These are phyloP conservation scores for Trypoxylus dichotomus DNA, from an alignment of 1,140 invertebrate species.

Conservation along the genomic window DNA sequence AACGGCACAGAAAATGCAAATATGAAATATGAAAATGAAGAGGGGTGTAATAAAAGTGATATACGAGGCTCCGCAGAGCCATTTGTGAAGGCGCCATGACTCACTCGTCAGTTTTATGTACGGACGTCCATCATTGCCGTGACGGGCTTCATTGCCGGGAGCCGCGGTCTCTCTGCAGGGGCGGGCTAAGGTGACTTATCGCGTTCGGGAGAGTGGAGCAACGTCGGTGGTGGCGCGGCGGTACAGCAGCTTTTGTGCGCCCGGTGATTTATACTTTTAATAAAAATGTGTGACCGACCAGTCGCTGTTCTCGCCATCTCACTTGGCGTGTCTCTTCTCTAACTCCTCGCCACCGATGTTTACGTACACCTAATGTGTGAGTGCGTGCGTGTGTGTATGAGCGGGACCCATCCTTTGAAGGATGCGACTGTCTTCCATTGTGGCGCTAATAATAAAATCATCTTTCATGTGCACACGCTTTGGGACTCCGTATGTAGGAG, in stretches of 20 bases:
- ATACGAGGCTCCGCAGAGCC: constrained; percentile 73
- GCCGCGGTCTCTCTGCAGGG: constrained; percentile 48
- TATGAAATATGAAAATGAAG: constrained; percentile 83
- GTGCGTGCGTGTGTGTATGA: background rate
- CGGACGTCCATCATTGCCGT: constrained; percentile 68
- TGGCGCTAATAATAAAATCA: constrained; percentile 35
- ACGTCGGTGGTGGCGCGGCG: constrained; percentile 15
- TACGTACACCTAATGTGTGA: background rate
- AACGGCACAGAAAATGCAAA: constrained; percentile 68
- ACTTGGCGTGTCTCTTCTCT: constrained; percentile 7
- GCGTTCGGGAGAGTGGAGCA: constrained; percentile 30
- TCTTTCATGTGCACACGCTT: constrained; percentile 13
- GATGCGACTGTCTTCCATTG: constrained; percentile 31
- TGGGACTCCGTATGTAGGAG: background rate
- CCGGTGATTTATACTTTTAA: constrained; percentile 44
- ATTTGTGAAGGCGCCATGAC: constrained; percentile 68
- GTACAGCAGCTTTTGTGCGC: constrained; percentile 38
- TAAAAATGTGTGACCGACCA: constrained; percentile 44
- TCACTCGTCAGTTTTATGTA: constrained; percentile 65
- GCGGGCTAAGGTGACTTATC: constrained; percentile 47
- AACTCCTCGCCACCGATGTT: background rate
- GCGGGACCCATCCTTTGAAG: constrained; percentile 28
- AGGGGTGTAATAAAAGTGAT: constrained; percentile 78
- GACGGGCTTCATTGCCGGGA: constrained; percentile 66
- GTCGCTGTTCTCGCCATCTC: constrained; percentile 26